Conservation (phyloP, 2,888 invertebrate species). For the Ochlodes sylvanus region DNA sequence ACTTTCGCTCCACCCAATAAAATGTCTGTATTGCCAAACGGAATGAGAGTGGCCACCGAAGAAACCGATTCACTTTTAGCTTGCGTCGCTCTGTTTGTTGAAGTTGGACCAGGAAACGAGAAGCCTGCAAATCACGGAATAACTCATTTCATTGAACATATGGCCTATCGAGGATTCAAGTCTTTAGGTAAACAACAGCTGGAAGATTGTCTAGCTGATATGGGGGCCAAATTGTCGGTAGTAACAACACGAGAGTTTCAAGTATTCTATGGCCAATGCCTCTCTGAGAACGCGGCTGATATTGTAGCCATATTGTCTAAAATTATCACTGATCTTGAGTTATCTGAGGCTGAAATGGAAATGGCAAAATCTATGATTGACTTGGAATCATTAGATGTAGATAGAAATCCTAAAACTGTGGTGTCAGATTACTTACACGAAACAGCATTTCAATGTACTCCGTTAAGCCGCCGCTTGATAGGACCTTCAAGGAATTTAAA, state of each 20-base stretch:
- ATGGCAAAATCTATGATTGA: slow-evolving; percentile 57
- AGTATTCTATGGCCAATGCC: slow-evolving; percentile 55
- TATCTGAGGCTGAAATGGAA: slow-evolving; percentile 55
- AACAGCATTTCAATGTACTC: slow-evolving; percentile 79
- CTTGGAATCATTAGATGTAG: slow-evolving; percentile 62
- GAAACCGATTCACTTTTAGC: slow-evolving; percentile 51
- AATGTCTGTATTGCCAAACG: slow-evolving; percentile 56
- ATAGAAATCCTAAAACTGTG: slow-evolving; percentile 62
- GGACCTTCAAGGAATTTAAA: slow-evolving; percentile 89
- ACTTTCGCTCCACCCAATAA: slow-evolving; percentile 23
- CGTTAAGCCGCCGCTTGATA: slow-evolving; percentile 65
- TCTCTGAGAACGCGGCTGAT: slow-evolving; percentile 41
- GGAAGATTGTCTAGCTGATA: slow-evolving; percentile 46
- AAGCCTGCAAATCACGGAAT: slow-evolving; percentile 61
- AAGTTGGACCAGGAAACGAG: slow-evolving; percentile 68
- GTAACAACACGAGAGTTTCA: slow-evolving; percentile 64
- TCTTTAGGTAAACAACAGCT: slow-evolving; percentile 47
- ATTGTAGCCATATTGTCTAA: slow-evolving; percentile 53
- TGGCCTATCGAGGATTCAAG: slow-evolving; percentile 64
- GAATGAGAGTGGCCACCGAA: slow-evolving; percentile 63
- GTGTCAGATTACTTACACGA: slow-evolving; percentile 77
- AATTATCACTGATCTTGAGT: slow-evolving; percentile 54
- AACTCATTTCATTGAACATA: slow-evolving; percentile 69
- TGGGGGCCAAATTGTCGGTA: slow-evolving; percentile 55
- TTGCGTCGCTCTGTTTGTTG: slow-evolving; percentile 58